phyloP scores from a whole-genome alignment of 2,113 vertebrate genomes.

The Typhlomys cinereus region DNA sequence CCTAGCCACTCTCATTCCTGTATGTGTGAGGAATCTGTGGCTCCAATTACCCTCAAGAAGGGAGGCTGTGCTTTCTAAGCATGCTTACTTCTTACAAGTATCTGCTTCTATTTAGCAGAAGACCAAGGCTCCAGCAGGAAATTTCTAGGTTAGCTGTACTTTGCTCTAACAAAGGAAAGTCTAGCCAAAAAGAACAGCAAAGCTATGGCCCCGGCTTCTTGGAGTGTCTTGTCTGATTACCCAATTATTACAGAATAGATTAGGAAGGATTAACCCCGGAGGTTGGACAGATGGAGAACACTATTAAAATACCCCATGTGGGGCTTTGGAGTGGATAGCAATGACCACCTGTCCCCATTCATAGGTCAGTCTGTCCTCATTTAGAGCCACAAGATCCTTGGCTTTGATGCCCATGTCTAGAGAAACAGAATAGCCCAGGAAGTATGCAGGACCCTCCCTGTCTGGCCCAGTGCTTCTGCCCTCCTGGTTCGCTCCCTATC shows the following conservation, averaged over 20 bases:
- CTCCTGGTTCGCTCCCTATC: background rate
- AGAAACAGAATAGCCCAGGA: background rate
- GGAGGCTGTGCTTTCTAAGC: constrained; percentile 9
- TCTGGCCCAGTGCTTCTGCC: background rate
- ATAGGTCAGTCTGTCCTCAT: constrained; percentile 63
- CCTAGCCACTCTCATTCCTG: background rate
- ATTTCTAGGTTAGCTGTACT: constrained; percentile 76
- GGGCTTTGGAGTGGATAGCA: constrained; percentile 54
- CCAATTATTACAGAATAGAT: constrained; percentile 74
- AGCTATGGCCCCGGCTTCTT: constrained; percentile 74
- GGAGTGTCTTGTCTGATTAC: constrained; percentile 81
- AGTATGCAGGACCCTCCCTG: background rate
- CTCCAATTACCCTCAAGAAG: background rate
- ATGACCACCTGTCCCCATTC: constrained; percentile 73
- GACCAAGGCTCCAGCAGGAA: constrained; percentile 64
- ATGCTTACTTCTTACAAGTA: background rate
- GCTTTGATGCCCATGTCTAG: background rate
- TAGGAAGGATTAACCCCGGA: constrained; percentile 77
- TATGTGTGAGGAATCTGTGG: background rate
- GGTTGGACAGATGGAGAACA: constrained; percentile 72
- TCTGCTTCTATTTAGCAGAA: constrained; percentile 77
- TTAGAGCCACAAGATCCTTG: background rate
- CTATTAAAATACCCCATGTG: constrained; percentile 73
- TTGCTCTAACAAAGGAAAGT: constrained; percentile 49
- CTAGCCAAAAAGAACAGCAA: constrained; percentile 74